A percentile compares a stretch with the other conserved stretches of the same genome.
Evolutionary conservation across 2,888 invertebrate genomes (phyloP).

Genomic region (Ornithoptera priamus): DNA sequence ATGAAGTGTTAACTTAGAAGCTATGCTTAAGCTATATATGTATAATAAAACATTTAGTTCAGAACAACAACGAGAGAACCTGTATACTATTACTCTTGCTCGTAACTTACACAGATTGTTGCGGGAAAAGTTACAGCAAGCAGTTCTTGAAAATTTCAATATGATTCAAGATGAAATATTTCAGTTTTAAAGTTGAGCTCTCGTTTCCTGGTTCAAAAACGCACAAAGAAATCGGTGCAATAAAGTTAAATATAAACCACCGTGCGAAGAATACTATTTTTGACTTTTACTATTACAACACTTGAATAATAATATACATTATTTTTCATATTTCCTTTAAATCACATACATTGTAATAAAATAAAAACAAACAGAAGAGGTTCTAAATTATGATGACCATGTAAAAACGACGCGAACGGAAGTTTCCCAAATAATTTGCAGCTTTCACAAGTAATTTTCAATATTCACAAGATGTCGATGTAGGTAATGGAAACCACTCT

Average conservation of each 20-base stretch:
- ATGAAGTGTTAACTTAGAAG: too few relatives aligned
- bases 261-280: background rate
- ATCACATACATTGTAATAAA: too few relatives aligned
- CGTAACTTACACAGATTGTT: background rate
- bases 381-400: slow-evolving; percentile 4
- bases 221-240: background rate
- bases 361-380: background rate
- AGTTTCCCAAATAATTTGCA: slow-evolving; percentile 4
- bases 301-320: too few relatives aligned
- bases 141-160: background rate
- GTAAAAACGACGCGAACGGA: background rate
- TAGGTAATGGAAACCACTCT: slow-evolving; percentile 27
- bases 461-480: slow-evolving; percentile 22
- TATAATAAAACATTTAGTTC: too few relatives aligned
- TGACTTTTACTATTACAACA: too few relatives aligned
- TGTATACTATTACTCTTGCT: background rate
- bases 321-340: too few relatives aligned
- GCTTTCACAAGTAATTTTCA: slow-evolving; percentile 27
- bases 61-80: background rate
- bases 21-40: too few relatives aligned
- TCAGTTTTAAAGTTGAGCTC: background rate
- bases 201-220: background rate
- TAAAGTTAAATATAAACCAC: background rate
- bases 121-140: background rate
- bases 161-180: background rate